Conservation (phyloP, 1,140 invertebrate genomes). For the Orchestia grillus region DNA sequence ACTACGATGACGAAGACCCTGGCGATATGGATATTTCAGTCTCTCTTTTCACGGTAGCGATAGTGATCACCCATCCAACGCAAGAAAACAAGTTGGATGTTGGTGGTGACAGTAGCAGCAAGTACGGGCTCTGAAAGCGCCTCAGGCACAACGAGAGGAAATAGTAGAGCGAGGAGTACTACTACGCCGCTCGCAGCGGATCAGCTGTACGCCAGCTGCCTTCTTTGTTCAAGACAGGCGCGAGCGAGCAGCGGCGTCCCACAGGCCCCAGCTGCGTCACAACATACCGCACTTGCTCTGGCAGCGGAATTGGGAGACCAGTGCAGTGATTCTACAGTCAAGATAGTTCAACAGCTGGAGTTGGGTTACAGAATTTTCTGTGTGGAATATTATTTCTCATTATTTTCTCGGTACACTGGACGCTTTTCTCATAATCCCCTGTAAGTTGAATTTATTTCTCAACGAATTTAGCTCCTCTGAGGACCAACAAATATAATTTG, state of each 20-base stretch:
- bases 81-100: not conserved
- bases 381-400: no score
- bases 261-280: not conserved
- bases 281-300: no score
- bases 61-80: not conserved
- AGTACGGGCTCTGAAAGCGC: not conserved
- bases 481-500: no score
- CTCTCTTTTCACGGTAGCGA: not conserved
- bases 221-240: constrained; percentile 16
- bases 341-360: no score
- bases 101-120: not conserved
- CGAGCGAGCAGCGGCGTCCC: not conserved
- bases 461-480: no score
- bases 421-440: no score
- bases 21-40: not conserved
- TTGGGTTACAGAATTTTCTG: no score
- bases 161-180: not conserved
- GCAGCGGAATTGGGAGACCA: no score
- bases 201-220: not conserved
- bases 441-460: no score
- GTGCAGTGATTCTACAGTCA: no score
- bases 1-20: not conserved
- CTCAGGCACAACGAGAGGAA: not conserved
- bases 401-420: no score
- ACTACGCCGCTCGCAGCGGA: not conserved